phyloP scores from a whole-genome alignment of 2,888 invertebrate species.

The Gymnocheta viridis region DNA sequence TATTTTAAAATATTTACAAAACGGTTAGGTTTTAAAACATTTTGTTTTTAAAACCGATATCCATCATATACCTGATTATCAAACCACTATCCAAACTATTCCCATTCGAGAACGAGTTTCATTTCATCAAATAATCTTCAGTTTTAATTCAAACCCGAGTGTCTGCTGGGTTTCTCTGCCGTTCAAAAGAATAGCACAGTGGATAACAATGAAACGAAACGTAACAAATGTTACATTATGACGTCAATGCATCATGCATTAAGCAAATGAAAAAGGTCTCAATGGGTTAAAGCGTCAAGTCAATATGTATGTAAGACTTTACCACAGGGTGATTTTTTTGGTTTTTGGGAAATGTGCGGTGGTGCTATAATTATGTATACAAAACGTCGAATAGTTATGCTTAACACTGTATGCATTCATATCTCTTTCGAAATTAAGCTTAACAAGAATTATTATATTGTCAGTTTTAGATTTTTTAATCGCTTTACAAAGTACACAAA shows the following conservation, averaged over 20 bases:
- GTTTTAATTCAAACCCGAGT: neutral
- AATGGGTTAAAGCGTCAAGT: neutral
- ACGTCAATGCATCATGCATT: neutral
- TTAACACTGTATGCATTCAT: neutral
- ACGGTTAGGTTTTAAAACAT: too few species aligned
- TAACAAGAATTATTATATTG: neutral
- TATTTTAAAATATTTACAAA: too few species aligned
- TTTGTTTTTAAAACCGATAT: too few species aligned
- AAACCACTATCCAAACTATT: neutral
- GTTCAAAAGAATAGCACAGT: neutral
- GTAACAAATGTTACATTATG: constrained; percentile 23
- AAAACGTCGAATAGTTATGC: neutral
- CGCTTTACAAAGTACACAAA: neutral
- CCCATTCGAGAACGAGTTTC: neutral
- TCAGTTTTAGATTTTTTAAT: constrained; percentile 32
- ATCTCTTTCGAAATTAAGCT: neutral
- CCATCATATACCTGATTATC: too few species aligned
- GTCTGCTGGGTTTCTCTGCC: neutral
- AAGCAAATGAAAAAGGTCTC: neutral
- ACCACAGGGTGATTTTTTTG: neutral
- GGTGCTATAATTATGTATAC: neutral
- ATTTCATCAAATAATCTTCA: neutral
- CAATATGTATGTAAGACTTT: neutral
- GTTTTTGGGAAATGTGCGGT: neutral
- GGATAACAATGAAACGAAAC: neutral